Base-by-base conservation (phyloP, 2,888 invertebrate genomes). In the Parnassius glacialis region DNA sequence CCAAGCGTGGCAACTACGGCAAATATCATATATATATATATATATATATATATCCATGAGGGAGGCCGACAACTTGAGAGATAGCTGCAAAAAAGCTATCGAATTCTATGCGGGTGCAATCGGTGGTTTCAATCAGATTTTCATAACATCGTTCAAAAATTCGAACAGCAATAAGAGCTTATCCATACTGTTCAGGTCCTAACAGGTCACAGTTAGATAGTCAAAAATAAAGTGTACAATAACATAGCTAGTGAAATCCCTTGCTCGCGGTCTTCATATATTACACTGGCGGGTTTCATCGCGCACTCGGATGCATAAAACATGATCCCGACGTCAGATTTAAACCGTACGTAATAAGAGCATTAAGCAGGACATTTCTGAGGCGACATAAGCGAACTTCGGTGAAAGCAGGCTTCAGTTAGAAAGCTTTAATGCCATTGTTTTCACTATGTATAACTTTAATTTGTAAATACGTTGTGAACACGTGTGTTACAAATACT, bases 321-420 rank as follows among this genome's bases (percentile, higher is more conserved):
- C 90, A 90, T 90, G 90, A 90, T 85, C 83, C 82, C 78, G 72
- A 76, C 87, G 87, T 89, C 87, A 88, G 90, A 90, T 90, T 90
- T 90, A 90, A 90, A 87, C 88, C 85, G 83, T 81, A 83, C 80
- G 89, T 88, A 90, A 90, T 90, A 90, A 90, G 86, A 89, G 80
- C 85, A 90, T 88, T 86, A 87, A 80, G 77, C 79, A 74, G 79
- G 79, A 74, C 76, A 79, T 68, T 76, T 76, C 76, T 76, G 74
- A 78, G 74, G 75, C 76, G 77, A 70, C 68, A 70, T 74, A 75
- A 74, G 76, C 74, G 75, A 69, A 72, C 69, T 67, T 68, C 70
- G 48, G 12, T 10, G 20, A 25, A 10, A 43, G 12, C 50, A 54
- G 42, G 20, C 44, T 20, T 53, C 20, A 42, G 9, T 13, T 45